Conservation (phyloP, 2,113 vertebrate species). For the Hystrix brachyura region DNA sequence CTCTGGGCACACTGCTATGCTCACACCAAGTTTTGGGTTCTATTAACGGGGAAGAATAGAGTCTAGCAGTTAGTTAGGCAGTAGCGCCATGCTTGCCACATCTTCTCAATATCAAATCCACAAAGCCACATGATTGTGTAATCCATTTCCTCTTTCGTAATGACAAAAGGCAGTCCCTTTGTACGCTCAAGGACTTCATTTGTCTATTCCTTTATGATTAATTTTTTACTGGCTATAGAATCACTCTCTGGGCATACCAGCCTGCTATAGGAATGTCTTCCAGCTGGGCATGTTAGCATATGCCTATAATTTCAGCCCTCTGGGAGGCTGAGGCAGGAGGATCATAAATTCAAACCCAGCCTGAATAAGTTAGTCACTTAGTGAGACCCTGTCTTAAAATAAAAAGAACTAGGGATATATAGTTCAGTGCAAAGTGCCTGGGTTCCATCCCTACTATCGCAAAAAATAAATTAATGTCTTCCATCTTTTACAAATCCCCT, state of each 20-base stretch:
- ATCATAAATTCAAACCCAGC: not conserved
- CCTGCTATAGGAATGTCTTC: not conserved
- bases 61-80: not conserved
- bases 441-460: not conserved
- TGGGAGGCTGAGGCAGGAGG: not conserved
- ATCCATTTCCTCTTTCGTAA: conserved; percentile 26
- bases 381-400: not conserved
- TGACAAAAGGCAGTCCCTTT: not conserved
- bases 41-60: not conserved
- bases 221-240: not conserved
- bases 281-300: not conserved
- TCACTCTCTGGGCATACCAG: not conserved
- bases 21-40: not conserved
- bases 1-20: not conserved
- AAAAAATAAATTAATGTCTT: not conserved
- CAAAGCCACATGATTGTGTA: not conserved
- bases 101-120: not conserved
- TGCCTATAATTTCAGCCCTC: not conserved
- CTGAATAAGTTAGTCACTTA: not conserved
- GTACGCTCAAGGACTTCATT: not conserved
- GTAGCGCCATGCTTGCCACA: not conserved
- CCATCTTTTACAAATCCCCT: conserved; percentile 28
- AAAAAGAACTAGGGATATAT: not conserved
- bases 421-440: not conserved
- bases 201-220: not conserved